Conservation (phyloP, 1,140 invertebrate genomes). For the Drosophila lacertosa region DNA sequence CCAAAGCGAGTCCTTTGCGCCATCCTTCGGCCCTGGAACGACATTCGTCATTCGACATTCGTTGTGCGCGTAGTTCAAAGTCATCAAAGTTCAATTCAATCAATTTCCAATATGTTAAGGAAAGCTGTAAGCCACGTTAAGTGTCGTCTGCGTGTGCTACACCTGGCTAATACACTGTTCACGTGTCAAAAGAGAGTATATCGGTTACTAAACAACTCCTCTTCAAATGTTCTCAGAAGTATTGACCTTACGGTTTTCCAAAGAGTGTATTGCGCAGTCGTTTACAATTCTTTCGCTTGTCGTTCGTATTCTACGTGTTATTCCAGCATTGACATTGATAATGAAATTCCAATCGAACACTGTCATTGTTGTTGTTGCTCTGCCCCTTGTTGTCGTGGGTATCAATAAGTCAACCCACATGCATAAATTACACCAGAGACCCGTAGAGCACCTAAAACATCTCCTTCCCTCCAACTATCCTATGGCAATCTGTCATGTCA, state of each 20-base stretch:
- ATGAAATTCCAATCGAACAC: conserved; percentile 68
- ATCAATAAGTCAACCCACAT: conserved; percentile 60
- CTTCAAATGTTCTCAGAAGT: too few species aligned
- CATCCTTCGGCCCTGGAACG: conserved; percentile 12
- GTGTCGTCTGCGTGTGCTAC: conserved; percentile 31
- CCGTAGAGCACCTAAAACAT: conserved; percentile 3
- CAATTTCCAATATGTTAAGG: conserved; percentile 65
- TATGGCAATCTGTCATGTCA: conserved; percentile 46
- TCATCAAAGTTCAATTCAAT: conserved; percentile 80
- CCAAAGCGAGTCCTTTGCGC: background rate
- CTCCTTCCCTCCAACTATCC: background rate
- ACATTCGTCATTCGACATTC: background rate
- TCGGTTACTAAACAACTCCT: too few species aligned
- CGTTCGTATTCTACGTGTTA: conserved; percentile 6
- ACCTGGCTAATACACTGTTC: background rate
- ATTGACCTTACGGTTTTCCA: too few species aligned
- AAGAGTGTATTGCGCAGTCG: too few species aligned
- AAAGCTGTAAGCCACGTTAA: conserved; percentile 23
- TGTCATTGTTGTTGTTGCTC: conserved; percentile 12
- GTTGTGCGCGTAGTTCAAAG: conserved; percentile 59
- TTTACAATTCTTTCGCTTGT: too few species aligned
- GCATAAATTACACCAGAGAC: conserved; percentile 54
- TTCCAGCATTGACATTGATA: conserved; percentile 72
- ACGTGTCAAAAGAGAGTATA: too few species aligned
- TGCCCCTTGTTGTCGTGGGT: conserved; percentile 17